A percentile compares a stretch with the other conserved stretches of the same genome.
Evolutionary conservation across 2,888 invertebrate species (phyloP).

Genomic region (Panopea generosa): DNA sequence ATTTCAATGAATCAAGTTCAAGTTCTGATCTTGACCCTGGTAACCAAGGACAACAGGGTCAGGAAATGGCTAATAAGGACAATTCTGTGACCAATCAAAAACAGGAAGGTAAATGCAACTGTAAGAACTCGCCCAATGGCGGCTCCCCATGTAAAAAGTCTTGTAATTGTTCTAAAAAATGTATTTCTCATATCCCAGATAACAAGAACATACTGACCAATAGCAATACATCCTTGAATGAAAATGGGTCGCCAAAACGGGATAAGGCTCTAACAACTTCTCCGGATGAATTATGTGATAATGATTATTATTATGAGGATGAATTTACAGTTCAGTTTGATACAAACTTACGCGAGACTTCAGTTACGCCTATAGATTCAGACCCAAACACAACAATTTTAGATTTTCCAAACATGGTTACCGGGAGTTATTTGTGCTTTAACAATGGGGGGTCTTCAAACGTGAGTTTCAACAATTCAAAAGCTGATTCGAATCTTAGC

Average conservation of each 20-base stretch:
- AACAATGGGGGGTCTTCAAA: constrained; percentile 56
- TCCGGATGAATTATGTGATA: constrained; percentile 80
- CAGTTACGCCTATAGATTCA: constrained; percentile 65
- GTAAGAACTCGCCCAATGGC: constrained; percentile 37
- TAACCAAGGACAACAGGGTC: constrained; percentile 28
- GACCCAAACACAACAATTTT: constrained; percentile 62
- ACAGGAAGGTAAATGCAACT: constrained; percentile 61
- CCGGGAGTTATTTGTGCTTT: constrained; percentile 73
- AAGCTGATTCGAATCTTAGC: constrained; percentile 65
- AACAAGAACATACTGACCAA: constrained; percentile 46
- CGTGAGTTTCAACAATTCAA: constrained; percentile 65
- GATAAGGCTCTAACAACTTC: constrained; percentile 50
- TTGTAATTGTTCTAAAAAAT: constrained; percentile 54
- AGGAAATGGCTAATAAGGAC: constrained; percentile 69
- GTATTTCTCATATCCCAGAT: constrained; percentile 34
- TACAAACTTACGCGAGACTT: constrained; percentile 76
- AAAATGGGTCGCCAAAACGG: constrained; percentile 54
- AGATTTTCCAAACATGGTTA: constrained; percentile 72
- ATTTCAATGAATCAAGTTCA: constrained; percentile 42
- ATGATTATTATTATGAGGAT: constrained; percentile 84
- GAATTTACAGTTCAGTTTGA: constrained; percentile 82
- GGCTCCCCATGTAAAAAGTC: constrained; percentile 52
- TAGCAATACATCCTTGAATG: constrained; percentile 54
- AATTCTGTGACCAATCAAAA: constrained; percentile 59
- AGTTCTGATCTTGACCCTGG: constrained; percentile 60